phyloP scores from a whole-genome alignment of 2,888 invertebrate genomes.

The Hirtodrosophila cameraria region DNA sequence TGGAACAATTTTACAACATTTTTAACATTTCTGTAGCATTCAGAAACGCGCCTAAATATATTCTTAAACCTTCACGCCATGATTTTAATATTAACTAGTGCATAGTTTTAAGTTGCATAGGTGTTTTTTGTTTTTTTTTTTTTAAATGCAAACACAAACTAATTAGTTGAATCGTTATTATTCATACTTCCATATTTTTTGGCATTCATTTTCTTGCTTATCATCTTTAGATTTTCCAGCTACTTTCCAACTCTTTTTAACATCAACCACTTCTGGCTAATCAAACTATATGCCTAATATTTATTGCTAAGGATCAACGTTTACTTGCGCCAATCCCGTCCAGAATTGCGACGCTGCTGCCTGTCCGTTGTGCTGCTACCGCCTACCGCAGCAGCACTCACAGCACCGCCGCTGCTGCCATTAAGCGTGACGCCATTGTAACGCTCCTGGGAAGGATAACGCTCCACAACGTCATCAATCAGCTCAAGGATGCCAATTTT shows the following conservation, averaged over 20 bases:
- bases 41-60: too few species aligned
- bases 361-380: conserved; percentile 16
- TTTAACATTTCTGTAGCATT: too few species aligned
- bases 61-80: too few species aligned
- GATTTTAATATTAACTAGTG: too few species aligned
- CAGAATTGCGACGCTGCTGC: conserved; percentile 56
- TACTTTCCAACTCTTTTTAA: conserved; percentile 26
- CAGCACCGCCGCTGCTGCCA: conserved; percentile 21
- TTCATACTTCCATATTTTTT: conserved; percentile 7
- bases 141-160: too few species aligned
- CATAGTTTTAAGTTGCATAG: too few species aligned
- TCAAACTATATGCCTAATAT: conserved; percentile 5
- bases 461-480: conserved; percentile 84
- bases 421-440: conserved; percentile 48
- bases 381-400: conserved; percentile 1
- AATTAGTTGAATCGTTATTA: not conserved
- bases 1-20: too few species aligned
- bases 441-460: conserved; percentile 74
- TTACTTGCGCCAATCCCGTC: conserved; percentile 76
- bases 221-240: conserved; percentile 1
- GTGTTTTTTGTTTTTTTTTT: too few species aligned
- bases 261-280: conserved; percentile 5
- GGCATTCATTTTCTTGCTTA: not conserved
- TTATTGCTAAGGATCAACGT: not conserved
- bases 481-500: conserved; percentile 85